Conservation (phyloP, 64 coral and sea anemone species). For the Cladopsammia gracilis region DNA sequence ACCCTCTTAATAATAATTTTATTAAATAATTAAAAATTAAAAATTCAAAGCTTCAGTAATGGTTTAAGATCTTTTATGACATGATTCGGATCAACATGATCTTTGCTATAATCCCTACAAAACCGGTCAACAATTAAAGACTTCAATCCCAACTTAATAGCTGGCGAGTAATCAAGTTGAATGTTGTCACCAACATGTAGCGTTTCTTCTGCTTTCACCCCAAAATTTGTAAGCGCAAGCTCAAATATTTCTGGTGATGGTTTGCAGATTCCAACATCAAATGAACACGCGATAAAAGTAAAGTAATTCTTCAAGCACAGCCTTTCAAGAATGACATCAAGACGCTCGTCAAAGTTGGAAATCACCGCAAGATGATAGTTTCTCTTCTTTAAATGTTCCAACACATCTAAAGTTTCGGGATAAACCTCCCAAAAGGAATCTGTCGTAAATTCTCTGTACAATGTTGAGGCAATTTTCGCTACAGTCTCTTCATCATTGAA, state of each 20-base stretch:
- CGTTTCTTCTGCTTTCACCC: constrained; percentile 60
- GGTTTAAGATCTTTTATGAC: constrained; percentile 37
- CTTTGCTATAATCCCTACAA: neutral
- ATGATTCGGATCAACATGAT: constrained; percentile 25
- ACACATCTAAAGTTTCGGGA: constrained; percentile 66
- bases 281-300: constrained; percentile 78
- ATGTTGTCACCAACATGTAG: constrained; percentile 83
- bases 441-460: constrained; percentile 69
- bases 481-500: constrained; percentile 52
- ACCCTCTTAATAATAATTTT: no score
- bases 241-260: constrained; percentile 72
- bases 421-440: constrained; percentile 66
- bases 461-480: constrained; percentile 15
- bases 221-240: constrained; percentile 51
- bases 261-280: constrained; percentile 75
- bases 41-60: constrained; percentile 14
- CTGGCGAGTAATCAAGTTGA: constrained; percentile 71
- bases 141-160: constrained; percentile 68
- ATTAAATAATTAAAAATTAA: no score
- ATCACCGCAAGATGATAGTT: constrained; percentile 65
- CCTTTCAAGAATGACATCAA: constrained; percentile 74
- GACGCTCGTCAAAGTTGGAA: constrained; percentile 86
- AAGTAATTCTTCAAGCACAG: constrained; percentile 67
- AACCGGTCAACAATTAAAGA: constrained; percentile 69
- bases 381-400: constrained; percentile 58